Evolutionary conservation across 2,888 invertebrate species (phyloP).

Genomic region (Sericinus montela): DNA sequence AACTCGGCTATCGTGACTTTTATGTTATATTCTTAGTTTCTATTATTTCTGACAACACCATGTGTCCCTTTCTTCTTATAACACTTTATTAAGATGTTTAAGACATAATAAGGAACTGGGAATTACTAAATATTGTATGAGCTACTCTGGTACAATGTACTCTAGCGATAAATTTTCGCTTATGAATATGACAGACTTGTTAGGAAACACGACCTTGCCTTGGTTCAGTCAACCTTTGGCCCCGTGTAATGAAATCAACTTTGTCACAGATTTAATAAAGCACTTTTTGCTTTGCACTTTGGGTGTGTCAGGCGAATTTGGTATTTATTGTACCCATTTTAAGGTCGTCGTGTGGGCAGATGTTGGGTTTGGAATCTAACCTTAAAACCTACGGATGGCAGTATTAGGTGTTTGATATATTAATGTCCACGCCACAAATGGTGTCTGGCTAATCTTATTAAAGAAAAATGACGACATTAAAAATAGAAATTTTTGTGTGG

Average conservation of each 20-base stretch:
- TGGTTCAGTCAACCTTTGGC: slow-evolving; percentile 21
- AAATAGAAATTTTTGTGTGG: background rate
- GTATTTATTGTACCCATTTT: background rate
- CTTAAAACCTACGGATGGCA: slow-evolving; percentile 33
- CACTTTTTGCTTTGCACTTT: background rate
- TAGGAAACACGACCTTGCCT: slow-evolving; percentile 32
- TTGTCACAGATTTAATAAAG: background rate
- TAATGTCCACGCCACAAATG: slow-evolving; percentile 26
- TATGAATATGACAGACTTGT: slow-evolving; percentile 28
- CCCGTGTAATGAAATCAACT: background rate
- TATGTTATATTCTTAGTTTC: no score
- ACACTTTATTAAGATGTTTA: no score
- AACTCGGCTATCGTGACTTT: no score
- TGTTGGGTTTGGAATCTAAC: slow-evolving; percentile 28
- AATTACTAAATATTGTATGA: no score
- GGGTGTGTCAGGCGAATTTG: background rate
- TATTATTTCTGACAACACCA: no score
- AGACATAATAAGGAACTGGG: no score
- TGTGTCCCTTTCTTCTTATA: no score
- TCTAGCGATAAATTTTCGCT: slow-evolving; percentile 27
- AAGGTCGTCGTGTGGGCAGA: slow-evolving; percentile 10
- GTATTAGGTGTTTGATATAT: slow-evolving; percentile 30
- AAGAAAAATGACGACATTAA: background rate
- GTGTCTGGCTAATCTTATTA: background rate
- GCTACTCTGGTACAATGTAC: slow-evolving; percentile 22